These are phyloP conservation scores for Drosophila algonquin DNA, from an alignment of 2,888 invertebrate species.

Conservation along the genomic window DNA sequence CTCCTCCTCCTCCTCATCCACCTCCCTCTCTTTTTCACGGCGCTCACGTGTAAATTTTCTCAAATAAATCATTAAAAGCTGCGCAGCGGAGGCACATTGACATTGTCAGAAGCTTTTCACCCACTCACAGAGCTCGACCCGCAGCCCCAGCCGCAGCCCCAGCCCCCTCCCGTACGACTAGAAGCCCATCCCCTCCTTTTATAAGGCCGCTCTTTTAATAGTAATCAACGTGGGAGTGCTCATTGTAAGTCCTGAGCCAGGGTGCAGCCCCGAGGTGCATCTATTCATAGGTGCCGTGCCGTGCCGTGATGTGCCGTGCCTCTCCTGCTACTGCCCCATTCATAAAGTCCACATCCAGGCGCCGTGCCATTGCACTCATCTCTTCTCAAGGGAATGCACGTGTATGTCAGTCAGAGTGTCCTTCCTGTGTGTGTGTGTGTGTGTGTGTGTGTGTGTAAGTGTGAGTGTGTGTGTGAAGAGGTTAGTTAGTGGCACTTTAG, in stretches of 20 bases:
- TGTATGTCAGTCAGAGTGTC: neutral
- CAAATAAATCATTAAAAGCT: conserved; percentile 81
- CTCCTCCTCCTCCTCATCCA: conserved; percentile 49
- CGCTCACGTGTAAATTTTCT: conserved; percentile 79
- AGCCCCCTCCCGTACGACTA: neutral
- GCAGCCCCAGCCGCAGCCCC: too few species aligned
- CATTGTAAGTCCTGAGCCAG: conserved; percentile 63
- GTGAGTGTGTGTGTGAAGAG: conserved; percentile 47
- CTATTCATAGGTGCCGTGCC: conserved; percentile 72
- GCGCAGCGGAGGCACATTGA: conserved; percentile 73
- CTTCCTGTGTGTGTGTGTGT: conserved; percentile 8
- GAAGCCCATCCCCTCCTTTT: conserved; percentile 8
- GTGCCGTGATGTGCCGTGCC: conserved; percentile 26
- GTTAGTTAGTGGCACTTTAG: conserved; percentile 78
- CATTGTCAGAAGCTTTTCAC: conserved; percentile 66
- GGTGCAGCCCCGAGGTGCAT: conserved; percentile 33
- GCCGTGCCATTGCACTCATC: conserved; percentile 76
- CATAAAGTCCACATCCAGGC: conserved; percentile 67
- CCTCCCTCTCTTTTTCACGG: conserved; percentile 55
- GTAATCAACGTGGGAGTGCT: conserved; percentile 77
- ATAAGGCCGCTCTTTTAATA: conserved; percentile 67
- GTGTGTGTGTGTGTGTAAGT: conserved; percentile 8
- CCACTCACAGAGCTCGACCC: conserved; percentile 17
- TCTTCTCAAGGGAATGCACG: conserved; percentile 14
- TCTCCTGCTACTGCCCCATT: conserved; percentile 63